These are phyloP conservation scores for Conopomorpha cramerella DNA, from an alignment of 1,140 invertebrate genomes.

Conservation along the genomic window DNA sequence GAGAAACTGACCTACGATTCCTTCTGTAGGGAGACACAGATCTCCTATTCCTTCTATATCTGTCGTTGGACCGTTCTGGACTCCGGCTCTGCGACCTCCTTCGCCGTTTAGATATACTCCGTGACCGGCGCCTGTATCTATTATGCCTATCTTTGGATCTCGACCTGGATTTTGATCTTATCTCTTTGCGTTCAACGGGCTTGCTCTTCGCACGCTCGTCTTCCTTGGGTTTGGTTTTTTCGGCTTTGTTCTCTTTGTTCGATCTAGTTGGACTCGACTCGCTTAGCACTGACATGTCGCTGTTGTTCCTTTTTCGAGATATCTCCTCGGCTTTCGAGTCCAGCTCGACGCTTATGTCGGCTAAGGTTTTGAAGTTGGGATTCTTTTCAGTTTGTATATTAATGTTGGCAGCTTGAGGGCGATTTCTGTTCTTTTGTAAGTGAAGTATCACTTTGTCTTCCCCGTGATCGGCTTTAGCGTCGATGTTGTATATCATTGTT, in stretches of 20 bases:
- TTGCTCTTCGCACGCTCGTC: conserved; percentile 7
- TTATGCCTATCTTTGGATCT: too few relatives aligned
- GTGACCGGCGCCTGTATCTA: too few relatives aligned
- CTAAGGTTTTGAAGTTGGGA: too few relatives aligned
- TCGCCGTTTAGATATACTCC: conserved; percentile 20
- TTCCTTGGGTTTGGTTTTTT: too few relatives aligned
- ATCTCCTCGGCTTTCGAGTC: too few relatives aligned
- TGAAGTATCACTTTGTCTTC: conserved; percentile 69
- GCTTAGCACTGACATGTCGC: conserved; percentile 45
- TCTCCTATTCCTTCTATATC: conserved; percentile 26
- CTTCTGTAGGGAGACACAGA: conserved; percentile 39
- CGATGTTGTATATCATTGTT: conserved; percentile 31
- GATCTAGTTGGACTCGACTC: conserved; percentile 21
- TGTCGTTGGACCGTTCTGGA: conserved; percentile 18
- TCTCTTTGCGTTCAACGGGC: background rate
- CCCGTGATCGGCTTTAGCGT: conserved; percentile 54
- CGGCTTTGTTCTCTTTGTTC: conserved; percentile 9
- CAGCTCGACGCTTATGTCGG: too few relatives aligned
- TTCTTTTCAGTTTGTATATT: conserved; percentile 62
- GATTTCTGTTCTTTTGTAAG: conserved; percentile 60
- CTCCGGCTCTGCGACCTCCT: conserved; percentile 19
- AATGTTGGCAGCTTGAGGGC: conserved; percentile 35
- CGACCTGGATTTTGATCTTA: too few relatives aligned
- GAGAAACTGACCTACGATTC: conserved; percentile 29
- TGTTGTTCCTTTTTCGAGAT: conserved; percentile 39